phyloP scores from a whole-genome alignment of 2,797 vertebrate genomes.

The Rhinichthys osculus region DNA sequence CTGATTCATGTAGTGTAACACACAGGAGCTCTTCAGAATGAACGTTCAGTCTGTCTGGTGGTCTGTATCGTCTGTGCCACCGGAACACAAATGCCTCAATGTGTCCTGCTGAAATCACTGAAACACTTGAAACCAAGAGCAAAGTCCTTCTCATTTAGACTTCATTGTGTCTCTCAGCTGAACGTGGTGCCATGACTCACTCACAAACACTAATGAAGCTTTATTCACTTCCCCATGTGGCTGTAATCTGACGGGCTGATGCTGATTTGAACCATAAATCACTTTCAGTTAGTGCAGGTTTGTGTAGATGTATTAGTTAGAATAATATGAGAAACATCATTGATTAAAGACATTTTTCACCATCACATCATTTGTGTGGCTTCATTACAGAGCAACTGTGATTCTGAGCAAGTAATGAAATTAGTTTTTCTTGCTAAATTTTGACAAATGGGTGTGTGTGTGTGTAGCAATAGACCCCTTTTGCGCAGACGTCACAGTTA shows the following conservation, averaged over 20 bases:
- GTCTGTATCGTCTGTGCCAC: neutral
- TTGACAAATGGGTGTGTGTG: conserved; percentile 64
- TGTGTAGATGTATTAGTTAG: neutral
- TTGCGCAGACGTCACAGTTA: too few species aligned
- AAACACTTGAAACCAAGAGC: conserved; percentile 2
- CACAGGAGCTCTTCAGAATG: neutral
- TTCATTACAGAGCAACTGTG: conserved; percentile 14
- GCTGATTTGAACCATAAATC: conserved; percentile 3
- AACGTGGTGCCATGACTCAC: neutral
- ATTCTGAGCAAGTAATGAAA: conserved; percentile 59
- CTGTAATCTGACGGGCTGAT: neutral
- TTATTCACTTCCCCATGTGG: conserved; percentile 1
- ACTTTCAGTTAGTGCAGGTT: neutral
- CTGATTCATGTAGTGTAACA: neutral
- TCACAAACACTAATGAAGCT: conserved; percentile 8
- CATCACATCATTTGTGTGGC: conserved; percentile 5
- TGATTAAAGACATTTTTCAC: conserved; percentile 39
- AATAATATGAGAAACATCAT: neutral
- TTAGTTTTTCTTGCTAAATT: conserved; percentile 20
- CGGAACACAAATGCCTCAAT: neutral
- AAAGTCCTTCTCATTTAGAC: neutral
- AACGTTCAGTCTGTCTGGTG: neutral
- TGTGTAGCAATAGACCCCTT: neutral
- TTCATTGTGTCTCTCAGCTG: neutral
- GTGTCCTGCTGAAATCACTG: neutral